phyloP scores from a whole-genome alignment of 1,140 invertebrate species.

The Episyrphus balteatus region DNA sequence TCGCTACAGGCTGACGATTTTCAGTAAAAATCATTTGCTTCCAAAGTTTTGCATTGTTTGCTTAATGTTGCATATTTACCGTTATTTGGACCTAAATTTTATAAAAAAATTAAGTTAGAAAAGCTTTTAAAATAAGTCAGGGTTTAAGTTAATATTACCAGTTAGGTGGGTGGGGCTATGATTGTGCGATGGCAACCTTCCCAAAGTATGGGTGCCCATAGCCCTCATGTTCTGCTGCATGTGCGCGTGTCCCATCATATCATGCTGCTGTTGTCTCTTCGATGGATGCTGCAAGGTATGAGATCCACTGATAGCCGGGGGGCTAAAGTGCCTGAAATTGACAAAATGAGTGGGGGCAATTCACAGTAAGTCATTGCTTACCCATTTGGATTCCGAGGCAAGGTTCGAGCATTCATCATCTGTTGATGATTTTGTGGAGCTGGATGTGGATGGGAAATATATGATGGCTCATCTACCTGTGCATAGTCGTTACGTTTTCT shows the following conservation, averaged over 20 bases:
- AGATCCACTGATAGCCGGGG: conserved; percentile 34
- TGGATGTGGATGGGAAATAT: conserved; percentile 32
- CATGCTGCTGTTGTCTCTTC: conserved; percentile 31
- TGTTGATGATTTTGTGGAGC: conserved; percentile 35
- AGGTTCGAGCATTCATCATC: conserved; percentile 34
- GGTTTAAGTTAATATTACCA: conserved; percentile 20
- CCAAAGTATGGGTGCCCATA: conserved; percentile 41
- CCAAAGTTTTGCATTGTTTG: conserved; percentile 88
- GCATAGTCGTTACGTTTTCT: conserved; percentile 49
- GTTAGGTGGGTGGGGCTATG: conserved; percentile 37
- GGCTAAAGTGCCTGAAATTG: conserved; percentile 33
- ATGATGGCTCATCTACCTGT: conserved; percentile 34
- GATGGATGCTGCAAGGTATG: conserved; percentile 35
- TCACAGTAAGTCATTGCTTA: conserved; percentile 12
- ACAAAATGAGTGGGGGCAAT: background rate
- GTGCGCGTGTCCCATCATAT: conserved; percentile 36
- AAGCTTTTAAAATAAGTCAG: background rate
- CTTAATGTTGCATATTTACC: conserved; percentile 84
- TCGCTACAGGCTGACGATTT: conserved; percentile 46
- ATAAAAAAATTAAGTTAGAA: conserved; percentile 18
- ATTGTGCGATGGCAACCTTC: conserved; percentile 43
- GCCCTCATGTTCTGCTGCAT: conserved; percentile 40
- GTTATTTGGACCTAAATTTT: conserved; percentile 48
- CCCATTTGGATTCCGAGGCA: conserved; percentile 37
- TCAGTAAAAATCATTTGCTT: conserved; percentile 91